Evolutionary conservation across 2,888 invertebrate species (phyloP).

Genomic region (Gandaritis pyraliata): DNA sequence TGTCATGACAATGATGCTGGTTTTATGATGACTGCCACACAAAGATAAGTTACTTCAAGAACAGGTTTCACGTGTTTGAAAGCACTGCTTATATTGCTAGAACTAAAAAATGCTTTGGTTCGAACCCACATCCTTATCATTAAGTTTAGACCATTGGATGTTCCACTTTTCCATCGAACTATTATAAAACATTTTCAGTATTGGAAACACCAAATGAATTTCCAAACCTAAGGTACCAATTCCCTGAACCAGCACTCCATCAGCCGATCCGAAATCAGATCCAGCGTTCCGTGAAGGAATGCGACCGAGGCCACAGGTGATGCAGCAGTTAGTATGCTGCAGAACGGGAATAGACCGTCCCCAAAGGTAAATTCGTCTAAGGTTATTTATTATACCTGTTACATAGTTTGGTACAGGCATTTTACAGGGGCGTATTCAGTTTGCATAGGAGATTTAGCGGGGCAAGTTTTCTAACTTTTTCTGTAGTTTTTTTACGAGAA

Average conservation of each 20-base stretch:
- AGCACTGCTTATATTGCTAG: too few species aligned
- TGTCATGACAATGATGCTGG: too few species aligned
- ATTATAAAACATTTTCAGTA: too few species aligned
- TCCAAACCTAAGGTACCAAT: constrained; percentile 11
- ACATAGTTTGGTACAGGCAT: constrained; percentile 26
- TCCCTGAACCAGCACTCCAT: constrained; percentile 21
- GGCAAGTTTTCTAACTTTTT: neutral
- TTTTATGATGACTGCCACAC: too few species aligned
- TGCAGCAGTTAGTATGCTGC: constrained; percentile 10
- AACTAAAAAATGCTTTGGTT: too few species aligned
- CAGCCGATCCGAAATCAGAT: constrained; percentile 21
- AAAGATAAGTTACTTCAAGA: too few species aligned
- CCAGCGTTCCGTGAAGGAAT: constrained; percentile 30
- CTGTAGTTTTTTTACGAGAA: too few species aligned
- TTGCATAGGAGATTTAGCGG: neutral
- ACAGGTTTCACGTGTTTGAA: too few species aligned
- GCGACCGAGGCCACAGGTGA: constrained; percentile 27
- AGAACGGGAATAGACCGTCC: constrained; percentile 38
- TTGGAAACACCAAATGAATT: neutral
- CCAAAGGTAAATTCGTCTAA: constrained; percentile 41
- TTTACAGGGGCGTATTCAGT: constrained; percentile 7
- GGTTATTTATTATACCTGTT: constrained; percentile 39
- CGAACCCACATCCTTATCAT: too few species aligned
- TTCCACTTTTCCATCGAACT: too few species aligned
- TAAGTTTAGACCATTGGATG: too few species aligned